Evolutionary conservation across 2,113 vertebrate genomes (phyloP).

Genomic region (Serinus canaria): DNA sequence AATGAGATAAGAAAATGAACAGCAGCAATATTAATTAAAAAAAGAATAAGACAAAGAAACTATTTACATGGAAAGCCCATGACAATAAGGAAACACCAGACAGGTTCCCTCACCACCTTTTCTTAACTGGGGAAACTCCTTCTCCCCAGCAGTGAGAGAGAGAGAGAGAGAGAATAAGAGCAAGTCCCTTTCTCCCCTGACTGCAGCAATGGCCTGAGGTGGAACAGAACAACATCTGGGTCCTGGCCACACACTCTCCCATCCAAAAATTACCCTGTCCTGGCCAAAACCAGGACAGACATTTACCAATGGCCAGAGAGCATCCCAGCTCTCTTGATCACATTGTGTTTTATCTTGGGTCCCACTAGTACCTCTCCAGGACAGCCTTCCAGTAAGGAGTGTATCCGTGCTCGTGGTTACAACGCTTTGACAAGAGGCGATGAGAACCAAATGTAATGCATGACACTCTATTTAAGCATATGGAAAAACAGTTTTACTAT

Average conservation of each 20-base stretch:
- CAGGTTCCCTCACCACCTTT: background rate
- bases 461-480: background rate
- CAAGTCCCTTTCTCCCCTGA: background rate
- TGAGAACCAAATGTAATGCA: background rate
- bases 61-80: fast-evolving
- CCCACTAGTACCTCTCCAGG: background rate
- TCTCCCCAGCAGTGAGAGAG: background rate
- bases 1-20: background rate
- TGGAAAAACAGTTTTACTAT: background rate
- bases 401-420: fast-evolving
- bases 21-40: background rate
- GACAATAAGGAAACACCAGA: background rate
- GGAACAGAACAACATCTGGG: background rate
- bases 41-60: background rate
- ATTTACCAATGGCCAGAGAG: background rate
- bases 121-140: background rate
- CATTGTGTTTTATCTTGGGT: background rate
- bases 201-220: background rate
- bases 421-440: background rate
- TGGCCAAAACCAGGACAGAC: background rate
- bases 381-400: background rate
- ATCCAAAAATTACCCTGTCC: background rate
- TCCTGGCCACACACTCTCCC: background rate
- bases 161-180: background rate
- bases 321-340: background rate